These are phyloP conservation scores for Lichenostomus cassidix DNA, from an alignment of 2,113 vertebrate genomes.

Conservation along the genomic window DNA sequence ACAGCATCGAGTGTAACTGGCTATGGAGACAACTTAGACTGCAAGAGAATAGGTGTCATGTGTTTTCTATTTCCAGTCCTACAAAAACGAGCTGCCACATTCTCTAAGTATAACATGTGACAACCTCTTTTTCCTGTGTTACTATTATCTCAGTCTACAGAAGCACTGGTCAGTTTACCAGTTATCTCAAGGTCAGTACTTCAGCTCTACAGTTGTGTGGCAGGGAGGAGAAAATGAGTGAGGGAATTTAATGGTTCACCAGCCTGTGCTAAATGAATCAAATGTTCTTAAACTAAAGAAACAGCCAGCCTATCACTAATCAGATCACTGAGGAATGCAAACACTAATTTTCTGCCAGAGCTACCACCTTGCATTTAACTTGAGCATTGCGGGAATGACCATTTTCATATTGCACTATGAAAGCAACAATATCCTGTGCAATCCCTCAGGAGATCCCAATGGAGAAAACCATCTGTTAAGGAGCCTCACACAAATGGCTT, in stretches of 20 bases:
- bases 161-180: not conserved
- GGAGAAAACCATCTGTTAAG: not conserved
- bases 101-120: not conserved
- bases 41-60: fast-evolving
- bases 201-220: not conserved
- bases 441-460: not conserved
- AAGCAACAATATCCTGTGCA: not conserved
- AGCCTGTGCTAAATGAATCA: not conserved
- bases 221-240: not conserved
- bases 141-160: not conserved
- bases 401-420: not conserved
- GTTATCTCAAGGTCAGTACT: not conserved
- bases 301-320: not conserved
- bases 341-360: not conserved
- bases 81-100: not conserved
- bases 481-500: not conserved
- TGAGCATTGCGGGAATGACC: not conserved
- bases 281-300: not conserved
- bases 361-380: not conserved
- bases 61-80: not conserved
- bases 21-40: not conserved
- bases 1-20: not conserved
- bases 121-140: not conserved
- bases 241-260: not conserved
- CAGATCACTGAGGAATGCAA: not conserved